phyloP scores from a whole-genome alignment of 2,113 vertebrate species.

The Atractosteus spatula region DNA sequence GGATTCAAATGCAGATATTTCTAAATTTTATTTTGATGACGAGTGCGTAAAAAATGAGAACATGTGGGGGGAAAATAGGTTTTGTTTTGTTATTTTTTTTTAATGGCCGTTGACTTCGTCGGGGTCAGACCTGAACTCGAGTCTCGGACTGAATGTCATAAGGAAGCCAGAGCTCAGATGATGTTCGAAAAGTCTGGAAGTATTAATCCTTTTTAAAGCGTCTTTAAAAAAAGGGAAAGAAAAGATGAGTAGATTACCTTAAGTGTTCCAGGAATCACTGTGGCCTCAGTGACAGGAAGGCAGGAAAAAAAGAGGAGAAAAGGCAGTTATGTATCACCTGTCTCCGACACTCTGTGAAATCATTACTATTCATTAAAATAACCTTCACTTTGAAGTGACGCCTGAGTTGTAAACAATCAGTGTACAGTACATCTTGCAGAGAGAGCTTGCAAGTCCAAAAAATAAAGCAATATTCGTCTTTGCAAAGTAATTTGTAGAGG shows the following conservation, averaged over 20 bases:
- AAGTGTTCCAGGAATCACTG: slow-evolving; percentile 58
- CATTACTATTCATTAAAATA: slow-evolving; percentile 95
- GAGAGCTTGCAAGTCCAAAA: slow-evolving; percentile 63
- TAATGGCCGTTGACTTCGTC: slow-evolving; percentile 43
- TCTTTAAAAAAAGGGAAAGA: slow-evolving; percentile 40
- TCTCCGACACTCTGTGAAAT: slow-evolving; percentile 67
- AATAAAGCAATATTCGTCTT: slow-evolving; percentile 82
- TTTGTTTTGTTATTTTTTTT: slow-evolving; percentile 43
- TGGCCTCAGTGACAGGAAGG: slow-evolving; percentile 56
- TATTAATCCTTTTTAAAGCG: slow-evolving; percentile 56
- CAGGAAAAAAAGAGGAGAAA: slow-evolving; percentile 38
- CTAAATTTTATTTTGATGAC: no score
- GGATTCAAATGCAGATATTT: no score
- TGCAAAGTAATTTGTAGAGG: slow-evolving; percentile 98
- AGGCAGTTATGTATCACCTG: slow-evolving; percentile 71
- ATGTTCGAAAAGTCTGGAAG: slow-evolving; percentile 28
- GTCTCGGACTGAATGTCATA: slow-evolving; percentile 27
- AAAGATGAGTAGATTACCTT: slow-evolving; percentile 49
- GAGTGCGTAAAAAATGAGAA: slow-evolving; percentile 20
- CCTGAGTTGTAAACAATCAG: slow-evolving; percentile 85
- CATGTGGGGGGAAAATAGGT: slow-evolving; percentile 47
- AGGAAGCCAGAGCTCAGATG: slow-evolving; percentile 10
- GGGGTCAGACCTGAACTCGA: slow-evolving; percentile 48
- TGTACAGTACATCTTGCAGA: slow-evolving; percentile 67
- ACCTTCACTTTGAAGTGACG: slow-evolving; percentile 86